Evolutionary conservation across 2,888 invertebrate genomes (phyloP), one percentile per base, ranked within the genome.

Genomic region (Protula sp.): DNA sequence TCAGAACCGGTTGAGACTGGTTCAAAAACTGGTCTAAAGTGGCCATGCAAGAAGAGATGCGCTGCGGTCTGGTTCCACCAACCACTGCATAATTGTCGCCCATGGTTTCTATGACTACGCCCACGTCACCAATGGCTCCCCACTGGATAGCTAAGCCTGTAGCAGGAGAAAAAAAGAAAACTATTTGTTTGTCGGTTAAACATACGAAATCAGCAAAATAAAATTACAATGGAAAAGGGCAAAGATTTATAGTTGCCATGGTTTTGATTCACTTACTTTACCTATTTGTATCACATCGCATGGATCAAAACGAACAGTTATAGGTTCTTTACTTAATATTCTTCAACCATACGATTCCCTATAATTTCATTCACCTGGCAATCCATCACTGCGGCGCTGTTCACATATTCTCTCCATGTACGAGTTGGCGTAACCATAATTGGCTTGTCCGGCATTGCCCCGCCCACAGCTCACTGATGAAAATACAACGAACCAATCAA

Each of bases 121-220:
- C 98, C 48, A 95, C 95, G 81, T 99, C 98, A 60, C 95, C 98
- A 74, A 99, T 91, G 63, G 97, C 98, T 69, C 99, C 99, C 98
- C 98, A 99, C 82, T 99, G 98, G 72, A 99, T 91, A 48, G 97
- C 94, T 55, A 89, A 80, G 0, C 77, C 82, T 81, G 62, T n/a
- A n/a, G n/a, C n/a, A n/a, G n/a, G n/a, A n/a, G n/a, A n/a, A n/a
- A n/a, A n/a, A 3, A 59, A 60, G 24, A 14, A 14, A 26, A 30
- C 14, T 45, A 22, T 22, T 50, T 55, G 2, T 26, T 9, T 24
- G n/a, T 51, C 22, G 1, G 24, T 30, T 57, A 55, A 9, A 55
- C 9, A 50, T 9, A 55, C 26, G 14, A 14, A 50, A 14, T 57
- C 5, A 57, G 22, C 9, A 54, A 19, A 19, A 55, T 29, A n/a